Conservation (phyloP, 1,140 invertebrate genomes). For the Brachionus calyciflorus region DNA sequence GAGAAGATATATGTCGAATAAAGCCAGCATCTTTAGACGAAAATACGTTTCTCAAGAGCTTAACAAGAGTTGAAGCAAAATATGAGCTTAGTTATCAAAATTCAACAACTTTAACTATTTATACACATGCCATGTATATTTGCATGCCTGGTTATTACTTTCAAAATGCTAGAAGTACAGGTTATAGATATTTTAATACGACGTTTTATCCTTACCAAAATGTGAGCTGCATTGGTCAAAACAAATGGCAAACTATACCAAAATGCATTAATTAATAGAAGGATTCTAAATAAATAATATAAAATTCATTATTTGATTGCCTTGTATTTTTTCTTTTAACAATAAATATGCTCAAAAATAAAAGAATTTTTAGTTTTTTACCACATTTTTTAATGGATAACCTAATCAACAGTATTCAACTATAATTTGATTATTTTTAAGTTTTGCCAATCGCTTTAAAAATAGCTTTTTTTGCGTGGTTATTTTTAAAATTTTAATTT, state of each 20-base stretch:
- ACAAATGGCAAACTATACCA: constrained; percentile 30
- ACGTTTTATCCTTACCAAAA: not conserved
- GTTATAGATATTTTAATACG: constrained; percentile 14
- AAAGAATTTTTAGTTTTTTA: too few species aligned
- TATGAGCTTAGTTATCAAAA: not conserved
- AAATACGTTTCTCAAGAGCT: constrained; percentile 16
- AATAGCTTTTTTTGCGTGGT: too few species aligned
- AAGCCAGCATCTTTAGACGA: not conserved
- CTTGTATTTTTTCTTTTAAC: too few species aligned
- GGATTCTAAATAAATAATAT: not conserved
- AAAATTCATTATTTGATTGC: too few species aligned
- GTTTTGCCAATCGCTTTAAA: too few species aligned
- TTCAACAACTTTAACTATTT: constrained; percentile 4
- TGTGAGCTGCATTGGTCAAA: not conserved
- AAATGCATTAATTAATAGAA: not conserved
- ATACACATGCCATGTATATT: constrained; percentile 4
- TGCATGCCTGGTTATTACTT: constrained; percentile 16
- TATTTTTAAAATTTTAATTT: too few species aligned
- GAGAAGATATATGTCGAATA: not conserved
- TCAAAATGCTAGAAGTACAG: not conserved
- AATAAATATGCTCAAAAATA: too few species aligned
- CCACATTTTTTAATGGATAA: too few species aligned
- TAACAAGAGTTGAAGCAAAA: constrained; percentile 7
- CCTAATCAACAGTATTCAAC: too few species aligned
- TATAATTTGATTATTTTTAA: too few species aligned